phyloP scores from a whole-genome alignment of 2,797 vertebrate species.

The Malacoctenus gilli region DNA sequence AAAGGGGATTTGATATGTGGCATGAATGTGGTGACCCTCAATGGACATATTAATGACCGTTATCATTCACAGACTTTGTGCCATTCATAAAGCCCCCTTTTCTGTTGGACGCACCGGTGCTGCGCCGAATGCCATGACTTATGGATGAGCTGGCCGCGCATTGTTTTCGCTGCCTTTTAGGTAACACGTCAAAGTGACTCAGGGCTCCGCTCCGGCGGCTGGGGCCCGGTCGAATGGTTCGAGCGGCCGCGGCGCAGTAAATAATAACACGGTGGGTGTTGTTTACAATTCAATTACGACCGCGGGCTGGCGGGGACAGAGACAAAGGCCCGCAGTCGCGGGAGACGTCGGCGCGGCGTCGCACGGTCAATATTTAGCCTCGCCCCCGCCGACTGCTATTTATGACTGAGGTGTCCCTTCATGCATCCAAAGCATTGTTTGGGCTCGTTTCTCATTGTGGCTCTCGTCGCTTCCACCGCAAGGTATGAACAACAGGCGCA shows the following conservation, averaged over 20 bases:
- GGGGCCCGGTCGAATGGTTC: conserved; percentile 44
- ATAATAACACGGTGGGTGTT: conserved; percentile 80
- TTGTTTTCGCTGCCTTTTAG: conserved; percentile 87
- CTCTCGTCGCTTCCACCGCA: not conserved
- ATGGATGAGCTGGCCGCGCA: conserved; percentile 90
- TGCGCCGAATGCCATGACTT: conserved; percentile 90
- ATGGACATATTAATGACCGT: conserved; percentile 95
- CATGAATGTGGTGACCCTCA: conserved; percentile 93
- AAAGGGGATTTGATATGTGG: conserved; percentile 97
- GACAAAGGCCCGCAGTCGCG: conserved; percentile 62
- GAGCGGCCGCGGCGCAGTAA: conserved; percentile 75
- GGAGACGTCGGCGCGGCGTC: conserved; percentile 58
- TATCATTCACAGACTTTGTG: conserved; percentile 91
- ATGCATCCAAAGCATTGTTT: conserved; percentile 57
- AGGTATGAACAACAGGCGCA: not conserved
- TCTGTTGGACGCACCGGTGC: conserved; percentile 71
- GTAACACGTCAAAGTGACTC: conserved; percentile 88
- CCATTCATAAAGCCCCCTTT: conserved; percentile 85
- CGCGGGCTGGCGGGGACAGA: conserved; percentile 54
- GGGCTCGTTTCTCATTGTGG: conserved; percentile 34
- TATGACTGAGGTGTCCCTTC: conserved; percentile 52
- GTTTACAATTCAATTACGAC: conserved; percentile 79
- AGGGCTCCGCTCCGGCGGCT: conserved; percentile 53
- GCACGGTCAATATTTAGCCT: conserved; percentile 70
- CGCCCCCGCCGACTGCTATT: conserved; percentile 37